Evolutionary conservation across 2,113 vertebrate species (phyloP).

Genomic region (Bos indicus): DNA sequence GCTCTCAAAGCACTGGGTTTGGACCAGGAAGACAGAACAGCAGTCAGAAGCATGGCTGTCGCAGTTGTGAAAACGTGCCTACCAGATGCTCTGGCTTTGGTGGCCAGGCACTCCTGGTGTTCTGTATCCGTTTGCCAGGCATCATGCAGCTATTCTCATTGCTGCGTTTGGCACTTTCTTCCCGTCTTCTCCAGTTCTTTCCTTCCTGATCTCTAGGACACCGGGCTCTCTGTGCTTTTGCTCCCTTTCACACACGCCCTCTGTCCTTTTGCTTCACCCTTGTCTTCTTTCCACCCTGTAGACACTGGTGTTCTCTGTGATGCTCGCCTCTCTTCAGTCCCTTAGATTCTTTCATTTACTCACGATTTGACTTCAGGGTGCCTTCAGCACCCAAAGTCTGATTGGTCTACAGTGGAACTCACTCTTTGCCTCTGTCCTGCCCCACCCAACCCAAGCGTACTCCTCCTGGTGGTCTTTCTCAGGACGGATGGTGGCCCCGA

Average conservation of each 20-base stretch:
- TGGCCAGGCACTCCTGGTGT: not conserved
- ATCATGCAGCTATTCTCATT: not conserved
- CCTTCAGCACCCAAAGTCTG: not conserved
- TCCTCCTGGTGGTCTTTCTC: not conserved
- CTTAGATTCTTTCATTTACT: not conserved
- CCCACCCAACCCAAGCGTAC: accelerated
- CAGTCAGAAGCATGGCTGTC: accelerated
- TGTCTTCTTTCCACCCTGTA: too few species aligned
- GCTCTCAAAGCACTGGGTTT: not conserved
- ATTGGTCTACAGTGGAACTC: too few species aligned
- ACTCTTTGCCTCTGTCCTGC: not conserved
- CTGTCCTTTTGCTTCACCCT: not conserved
- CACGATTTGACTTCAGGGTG: too few species aligned
- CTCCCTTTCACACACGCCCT: not conserved
- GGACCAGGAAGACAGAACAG: not conserved
- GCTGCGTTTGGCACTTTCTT: not conserved
- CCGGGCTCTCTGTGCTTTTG: not conserved
- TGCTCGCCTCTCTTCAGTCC: accelerated
- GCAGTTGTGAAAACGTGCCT: not conserved
- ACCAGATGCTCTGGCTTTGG: not conserved
- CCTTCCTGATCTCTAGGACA: not conserved
- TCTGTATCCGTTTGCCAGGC: not conserved
- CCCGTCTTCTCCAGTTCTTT: not conserved
- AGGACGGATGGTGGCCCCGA: not conserved
- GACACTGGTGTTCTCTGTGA: accelerated